Base-by-base conservation (phyloP, 1,140 invertebrate genomes). In the Philopotamus ludificatus region DNA sequence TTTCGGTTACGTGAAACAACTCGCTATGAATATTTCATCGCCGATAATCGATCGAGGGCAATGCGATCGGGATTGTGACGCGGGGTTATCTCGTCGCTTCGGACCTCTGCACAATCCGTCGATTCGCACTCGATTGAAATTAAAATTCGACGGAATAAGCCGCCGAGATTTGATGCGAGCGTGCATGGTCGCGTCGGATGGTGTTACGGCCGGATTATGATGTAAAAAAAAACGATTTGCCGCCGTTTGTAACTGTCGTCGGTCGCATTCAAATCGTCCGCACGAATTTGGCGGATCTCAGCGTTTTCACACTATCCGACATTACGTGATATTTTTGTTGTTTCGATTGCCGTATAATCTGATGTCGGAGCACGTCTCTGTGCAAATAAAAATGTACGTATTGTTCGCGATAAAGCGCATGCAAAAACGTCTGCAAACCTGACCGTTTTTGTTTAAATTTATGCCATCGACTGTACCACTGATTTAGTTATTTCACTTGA, bases 321-420 rank as follows among this genome's bases (percentile, higher is more conserved):
- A 21, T 49, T 49, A 49, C 47, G 47, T 49, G 47, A 49, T 49
- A 15, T 49, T 49, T 49, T 49, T 21, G 47, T 21, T 12, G 18
- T 3, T 12, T 18, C 41, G 1, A 44, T 44, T 12, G 41, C n/a
- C n/a, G n/a, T 39, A 39, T 39, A n/a, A 8, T 8, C n/a, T 39
- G 7, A 39, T 44, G n/a, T 18, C 18, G 41, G n/a, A 1, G 18
- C 41, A 44, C 3, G n/a, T 3, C n/a, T n/a, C 41, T 15, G 16
- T 18, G 21, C 3, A 49, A 49, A 34, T n/a, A 34, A 34, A 34
- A 49, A 49, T 18, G 3, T 12, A 49, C 16, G 1, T n/a, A n/a
- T n/a, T n/a, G 47, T 18, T 4, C 47, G 22, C 22, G 47, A 49
- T 2, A 18, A 21, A 49, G 22, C 22, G 47, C 47, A 18, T n/a